These are phyloP conservation scores for Gonatopus flavifemur DNA, from an alignment of 1,140 invertebrate species.

Conservation along the genomic window DNA sequence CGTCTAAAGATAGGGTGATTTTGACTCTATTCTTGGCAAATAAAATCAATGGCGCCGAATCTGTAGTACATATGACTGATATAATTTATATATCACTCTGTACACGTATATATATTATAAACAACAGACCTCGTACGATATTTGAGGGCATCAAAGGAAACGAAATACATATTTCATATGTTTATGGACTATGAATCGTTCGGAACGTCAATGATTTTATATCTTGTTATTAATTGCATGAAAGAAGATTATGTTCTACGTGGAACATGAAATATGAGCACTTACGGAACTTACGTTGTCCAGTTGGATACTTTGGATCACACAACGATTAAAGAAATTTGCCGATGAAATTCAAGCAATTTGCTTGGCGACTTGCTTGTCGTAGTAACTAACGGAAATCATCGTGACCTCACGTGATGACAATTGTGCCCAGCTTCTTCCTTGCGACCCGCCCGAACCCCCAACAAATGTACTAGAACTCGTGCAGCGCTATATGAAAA, in stretches of 20 bases:
- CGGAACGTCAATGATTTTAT: no score
- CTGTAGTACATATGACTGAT: not conserved
- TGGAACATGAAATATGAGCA: not conserved
- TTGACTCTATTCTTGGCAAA: not conserved
- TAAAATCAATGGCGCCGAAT: slow-evolving; percentile 5
- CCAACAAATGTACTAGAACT: no score
- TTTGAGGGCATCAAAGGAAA: not conserved
- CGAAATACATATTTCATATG: not conserved
- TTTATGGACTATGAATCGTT: no score
- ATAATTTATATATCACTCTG: no score
- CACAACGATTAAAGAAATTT: slow-evolving; percentile 16
- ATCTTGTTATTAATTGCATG: no score
- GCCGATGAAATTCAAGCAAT: slow-evolving; percentile 21
- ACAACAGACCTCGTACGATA: no score
- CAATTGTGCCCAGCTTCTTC: slow-evolving; percentile 34
- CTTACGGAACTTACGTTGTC: slow-evolving; percentile 1
- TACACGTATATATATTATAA: no score
- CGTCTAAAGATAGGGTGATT: not conserved
- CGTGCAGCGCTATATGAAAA: no score
- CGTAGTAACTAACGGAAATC: slow-evolving; percentile 29
- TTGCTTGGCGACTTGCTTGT: slow-evolving; percentile 19
- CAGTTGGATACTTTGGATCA: not conserved
- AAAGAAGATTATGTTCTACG: not conserved
- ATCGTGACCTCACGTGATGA: slow-evolving; percentile 40
- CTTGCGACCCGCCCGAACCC: slow-evolving; percentile 38